Conservation (phyloP, 1,140 invertebrate species). For the Hylyphantes graminicola region DNA sequence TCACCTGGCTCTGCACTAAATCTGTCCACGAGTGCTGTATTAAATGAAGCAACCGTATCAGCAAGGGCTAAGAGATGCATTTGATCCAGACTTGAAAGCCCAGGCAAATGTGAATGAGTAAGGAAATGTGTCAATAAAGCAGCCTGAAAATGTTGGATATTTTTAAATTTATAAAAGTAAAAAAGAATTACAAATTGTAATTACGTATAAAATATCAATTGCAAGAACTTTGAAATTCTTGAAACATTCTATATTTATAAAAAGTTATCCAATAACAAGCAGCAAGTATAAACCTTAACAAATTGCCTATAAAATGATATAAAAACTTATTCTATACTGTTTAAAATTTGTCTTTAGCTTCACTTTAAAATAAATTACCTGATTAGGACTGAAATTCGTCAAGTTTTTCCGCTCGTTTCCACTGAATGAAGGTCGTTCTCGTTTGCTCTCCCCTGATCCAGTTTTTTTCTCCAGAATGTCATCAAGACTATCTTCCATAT, state of each 20-base stretch:
- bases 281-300: not conserved
- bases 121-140: constrained; percentile 78
- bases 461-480: constrained; percentile 70
- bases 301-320: not conserved
- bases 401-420: constrained; percentile 72
- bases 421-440: constrained; percentile 62
- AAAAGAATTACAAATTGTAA: constrained; percentile 57
- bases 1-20: constrained; percentile 56
- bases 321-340: too few species aligned
- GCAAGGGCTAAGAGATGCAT: constrained; percentile 98
- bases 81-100: constrained; percentile 96
- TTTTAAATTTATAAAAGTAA: constrained; percentile 28
- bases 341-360: too few species aligned
- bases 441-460: constrained; percentile 52
- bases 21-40: constrained; percentile 64
- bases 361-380: constrained; percentile 68
- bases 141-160: constrained; percentile 66
- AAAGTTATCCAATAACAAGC: not conserved
- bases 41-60: constrained; percentile 91
- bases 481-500: constrained; percentile 83
- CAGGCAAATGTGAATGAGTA: constrained; percentile 96
- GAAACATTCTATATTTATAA: not conserved
- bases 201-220: constrained; percentile 39
- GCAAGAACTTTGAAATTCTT: too few species aligned
- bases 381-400: constrained; percentile 84